Percentiles rank a stretch among this genome's conserved stretches.
These are phyloP conservation scores for Trididemnum nubilum DNA, from an alignment of 23 tunicate genomes.

Conservation along the genomic window DNA sequence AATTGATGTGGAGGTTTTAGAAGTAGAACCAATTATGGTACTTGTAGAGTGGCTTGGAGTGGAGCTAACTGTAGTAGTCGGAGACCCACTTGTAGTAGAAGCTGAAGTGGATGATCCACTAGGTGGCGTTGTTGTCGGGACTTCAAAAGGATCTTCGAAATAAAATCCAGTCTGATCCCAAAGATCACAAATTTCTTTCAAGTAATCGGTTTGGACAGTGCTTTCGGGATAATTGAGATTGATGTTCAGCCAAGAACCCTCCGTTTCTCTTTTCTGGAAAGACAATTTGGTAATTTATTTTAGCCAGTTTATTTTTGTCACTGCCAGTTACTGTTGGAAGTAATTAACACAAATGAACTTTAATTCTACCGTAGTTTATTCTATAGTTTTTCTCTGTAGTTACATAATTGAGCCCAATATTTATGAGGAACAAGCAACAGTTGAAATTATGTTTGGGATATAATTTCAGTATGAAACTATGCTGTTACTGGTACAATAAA, in stretches of 20 bases:
- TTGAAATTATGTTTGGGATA: too few species aligned
- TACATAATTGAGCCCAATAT: too few species aligned
- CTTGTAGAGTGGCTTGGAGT: background rate
- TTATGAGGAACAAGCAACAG: too few species aligned
- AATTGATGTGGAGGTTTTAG: too few species aligned
- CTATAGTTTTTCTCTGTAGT: too few species aligned
- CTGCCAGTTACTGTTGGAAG: too few species aligned
- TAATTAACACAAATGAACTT: too few species aligned
- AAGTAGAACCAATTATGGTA: too few species aligned
- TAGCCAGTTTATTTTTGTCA: too few species aligned
- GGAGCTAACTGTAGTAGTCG: background rate
- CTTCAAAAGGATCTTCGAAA: slow-evolving; percentile 17
- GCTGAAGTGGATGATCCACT: background rate
- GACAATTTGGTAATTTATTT: background rate
- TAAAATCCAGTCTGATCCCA: slow-evolving; percentile 77
- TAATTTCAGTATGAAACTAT: too few species aligned
- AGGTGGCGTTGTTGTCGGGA: slow-evolving; percentile 23
- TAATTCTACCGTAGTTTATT: too few species aligned
- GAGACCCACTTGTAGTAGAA: background rate
- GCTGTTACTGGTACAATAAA: too few species aligned
- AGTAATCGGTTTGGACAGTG: slow-evolving; percentile 25
- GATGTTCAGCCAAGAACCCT: slow-evolving; percentile 51
- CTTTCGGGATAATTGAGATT: slow-evolving; percentile 41
- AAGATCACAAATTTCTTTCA: slow-evolving; percentile 58
- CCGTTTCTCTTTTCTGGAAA: background rate